Evolutionary conservation across 2,113 vertebrate species (phyloP), one percentile per base, ranked within the genome.

Genomic region (Nycticebus coucang): DNA sequence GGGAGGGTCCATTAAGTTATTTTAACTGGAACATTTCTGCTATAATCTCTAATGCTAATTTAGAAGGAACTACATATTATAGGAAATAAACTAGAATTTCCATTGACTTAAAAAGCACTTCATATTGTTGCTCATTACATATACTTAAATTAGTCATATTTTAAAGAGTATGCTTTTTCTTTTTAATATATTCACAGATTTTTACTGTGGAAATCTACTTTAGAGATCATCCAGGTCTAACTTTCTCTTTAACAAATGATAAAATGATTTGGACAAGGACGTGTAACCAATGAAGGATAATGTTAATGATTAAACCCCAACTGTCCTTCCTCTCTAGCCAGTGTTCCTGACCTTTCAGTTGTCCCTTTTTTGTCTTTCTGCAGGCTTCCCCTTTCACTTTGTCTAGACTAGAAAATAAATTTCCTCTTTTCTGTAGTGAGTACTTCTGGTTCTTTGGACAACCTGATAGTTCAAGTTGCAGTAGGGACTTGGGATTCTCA

Each of bases 21-120:
- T 75, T 81, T 89, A 95, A 80, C 37, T 68, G 53, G 87, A 95
- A 53, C 5, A 81, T 95, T 96, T 80, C 74, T 80, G 21, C 81
- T 81, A 37, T 37, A 79, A 66, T 86, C 18, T 55, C 50, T 93
- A 78, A 33, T 66, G 60, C n/a, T 95, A 59, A 68, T 82, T 95
- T 45, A 21, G 18, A 93, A 81, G 74, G 26, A 89, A 86, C 57
- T 89, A 45, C 21, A 55, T 81, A 1, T 53, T 79, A 37, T n/a
- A 84, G 85, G 78, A 92, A 59, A 24, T 37, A 13, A 75, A 75
- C 13, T 89, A 86, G 81, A 86, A 93, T 95, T 57, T 86, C 60
- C 72, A 69, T 74, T 59, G 53, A 71, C 71, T 78, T n/a, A 66
- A 93, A 92, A 91, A 83, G 37, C 15, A 60, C 41, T 72, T 83